phyloP scores from a whole-genome alignment of 1,140 invertebrate genomes.

The Platyscapa corneri region DNA sequence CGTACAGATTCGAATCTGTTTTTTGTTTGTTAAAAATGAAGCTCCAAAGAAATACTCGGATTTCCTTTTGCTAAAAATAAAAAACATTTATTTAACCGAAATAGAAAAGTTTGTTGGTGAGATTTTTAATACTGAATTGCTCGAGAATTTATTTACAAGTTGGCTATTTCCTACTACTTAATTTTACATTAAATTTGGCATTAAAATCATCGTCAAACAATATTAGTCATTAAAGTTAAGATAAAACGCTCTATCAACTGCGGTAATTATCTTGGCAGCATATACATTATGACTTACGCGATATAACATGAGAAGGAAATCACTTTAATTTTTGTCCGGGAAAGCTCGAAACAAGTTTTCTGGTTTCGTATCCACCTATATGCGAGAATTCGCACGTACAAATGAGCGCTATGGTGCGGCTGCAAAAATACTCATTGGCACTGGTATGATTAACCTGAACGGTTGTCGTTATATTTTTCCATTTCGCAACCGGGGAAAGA shows the following conservation, averaged over 20 bases:
- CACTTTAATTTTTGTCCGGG: background rate
- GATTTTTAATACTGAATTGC: background rate
- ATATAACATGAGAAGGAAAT: slow-evolving; percentile 14
- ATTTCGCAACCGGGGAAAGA: slow-evolving; percentile 2
- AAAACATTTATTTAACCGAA: background rate
- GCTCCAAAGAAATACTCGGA: background rate
- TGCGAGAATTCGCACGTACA: slow-evolving; percentile 1
- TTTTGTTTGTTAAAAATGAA: background rate
- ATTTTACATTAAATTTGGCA: slow-evolving; percentile 27
- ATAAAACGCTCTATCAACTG: slow-evolving; percentile 19
- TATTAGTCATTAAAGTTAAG: slow-evolving; percentile 30
- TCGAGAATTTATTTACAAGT: background rate
- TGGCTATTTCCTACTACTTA: slow-evolving; percentile 1
- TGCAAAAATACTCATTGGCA: background rate
- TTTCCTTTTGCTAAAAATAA: background rate
- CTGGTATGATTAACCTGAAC: background rate
- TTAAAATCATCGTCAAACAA: slow-evolving; percentile 42
- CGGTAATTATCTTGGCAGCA: background rate
- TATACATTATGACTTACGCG: background rate
- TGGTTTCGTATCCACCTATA: background rate
- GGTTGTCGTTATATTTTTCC: background rate
- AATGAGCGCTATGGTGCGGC: background rate
- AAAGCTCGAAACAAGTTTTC: slow-evolving; percentile 23
- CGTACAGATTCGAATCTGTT: background rate
- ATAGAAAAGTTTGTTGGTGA: background rate